Conservation (phyloP, 2,888 invertebrate genomes). For the Pyrgus malvae region DNA sequence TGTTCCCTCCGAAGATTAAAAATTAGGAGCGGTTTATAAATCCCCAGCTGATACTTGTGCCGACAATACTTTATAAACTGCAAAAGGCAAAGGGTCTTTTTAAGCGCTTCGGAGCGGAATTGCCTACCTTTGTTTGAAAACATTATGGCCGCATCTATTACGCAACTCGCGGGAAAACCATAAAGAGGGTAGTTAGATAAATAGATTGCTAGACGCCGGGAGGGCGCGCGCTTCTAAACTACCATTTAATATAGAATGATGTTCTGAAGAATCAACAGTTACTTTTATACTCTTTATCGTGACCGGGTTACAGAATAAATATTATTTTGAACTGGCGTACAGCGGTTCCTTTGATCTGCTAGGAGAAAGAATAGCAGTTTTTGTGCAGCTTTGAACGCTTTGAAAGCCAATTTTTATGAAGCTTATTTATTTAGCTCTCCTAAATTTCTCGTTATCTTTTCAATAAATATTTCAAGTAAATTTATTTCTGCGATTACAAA, state of each 20-base stretch:
- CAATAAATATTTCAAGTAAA: too few species aligned
- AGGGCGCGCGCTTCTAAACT: slow-evolving; percentile 56
- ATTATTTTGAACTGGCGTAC: slow-evolving; percentile 7
- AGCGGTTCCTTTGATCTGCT: slow-evolving; percentile 8
- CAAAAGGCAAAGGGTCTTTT: slow-evolving; percentile 26
- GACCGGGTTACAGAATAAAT: slow-evolving; percentile 47
- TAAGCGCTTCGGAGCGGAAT: slow-evolving; percentile 21
- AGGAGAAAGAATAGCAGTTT: background rate
- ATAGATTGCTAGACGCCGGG: slow-evolving; percentile 56
- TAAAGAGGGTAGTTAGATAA: slow-evolving; percentile 66
- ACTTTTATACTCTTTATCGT: slow-evolving; percentile 55
- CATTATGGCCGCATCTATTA: slow-evolving; percentile 42
- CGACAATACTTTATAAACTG: slow-evolving; percentile 24
- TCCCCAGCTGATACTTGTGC: slow-evolving; percentile 21
- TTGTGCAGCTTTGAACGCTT: background rate
- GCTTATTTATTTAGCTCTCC: too few species aligned
- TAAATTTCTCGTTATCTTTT: too few species aligned
- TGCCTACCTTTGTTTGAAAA: slow-evolving; percentile 28
- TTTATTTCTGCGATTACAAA: too few species aligned
- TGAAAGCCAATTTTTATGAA: background rate
- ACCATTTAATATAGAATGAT: slow-evolving; percentile 65
- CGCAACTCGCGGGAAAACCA: slow-evolving; percentile 52
- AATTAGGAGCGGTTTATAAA: slow-evolving; percentile 5
- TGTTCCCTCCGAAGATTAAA: slow-evolving; percentile 15
- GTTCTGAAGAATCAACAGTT: slow-evolving; percentile 63